A percentile compares a stretch with the other conserved stretches of the same genome.
Evolutionary conservation across 2,888 invertebrate species (phyloP).

Genomic region (Timandra comae): DNA sequence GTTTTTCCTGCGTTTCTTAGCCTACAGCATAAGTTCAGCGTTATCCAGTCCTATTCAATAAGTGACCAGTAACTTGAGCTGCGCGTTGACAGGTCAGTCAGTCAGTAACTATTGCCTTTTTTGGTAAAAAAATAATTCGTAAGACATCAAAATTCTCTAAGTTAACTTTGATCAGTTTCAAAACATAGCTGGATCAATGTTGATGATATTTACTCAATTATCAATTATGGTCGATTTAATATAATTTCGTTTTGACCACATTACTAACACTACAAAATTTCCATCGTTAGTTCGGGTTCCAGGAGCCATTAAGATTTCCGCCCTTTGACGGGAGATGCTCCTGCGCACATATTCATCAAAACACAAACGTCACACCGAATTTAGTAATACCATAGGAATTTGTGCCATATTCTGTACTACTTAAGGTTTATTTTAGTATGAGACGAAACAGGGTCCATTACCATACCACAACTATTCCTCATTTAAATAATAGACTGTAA

Average conservation of each 20-base stretch:
- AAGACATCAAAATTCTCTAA: too few species aligned
- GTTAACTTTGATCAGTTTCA: too few species aligned
- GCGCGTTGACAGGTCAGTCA: too few species aligned
- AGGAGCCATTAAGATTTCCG: slow-evolving; percentile 76
- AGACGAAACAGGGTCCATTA: slow-evolving; percentile 2
- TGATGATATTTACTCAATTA: slow-evolving; percentile 16
- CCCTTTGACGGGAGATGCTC: slow-evolving; percentile 45
- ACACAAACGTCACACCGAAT: too few species aligned
- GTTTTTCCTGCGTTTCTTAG: too few species aligned
- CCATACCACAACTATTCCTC: slow-evolving; percentile 6
- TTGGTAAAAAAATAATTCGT: too few species aligned
- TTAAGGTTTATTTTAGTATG: slow-evolving; percentile 2
- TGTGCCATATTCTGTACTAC: slow-evolving; percentile 13
- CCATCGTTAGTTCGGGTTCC: slow-evolving; percentile 71
- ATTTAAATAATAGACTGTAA: slow-evolving; percentile 19
- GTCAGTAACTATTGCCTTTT: too few species aligned
- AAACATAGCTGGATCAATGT: too few species aligned
- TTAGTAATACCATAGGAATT: slow-evolving; percentile 18
- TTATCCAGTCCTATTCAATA: too few species aligned
- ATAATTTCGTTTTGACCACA: slow-evolving; percentile 12
- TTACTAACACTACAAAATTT: slow-evolving; percentile 30
- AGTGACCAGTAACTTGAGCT: too few species aligned
- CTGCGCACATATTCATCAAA: slow-evolving; percentile 21
- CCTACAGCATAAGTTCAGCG: too few species aligned
- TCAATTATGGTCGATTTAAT: slow-evolving; percentile 10